Base-by-base conservation (phyloP, 1,140 invertebrate species). In the Papilio aristodemus region DNA sequence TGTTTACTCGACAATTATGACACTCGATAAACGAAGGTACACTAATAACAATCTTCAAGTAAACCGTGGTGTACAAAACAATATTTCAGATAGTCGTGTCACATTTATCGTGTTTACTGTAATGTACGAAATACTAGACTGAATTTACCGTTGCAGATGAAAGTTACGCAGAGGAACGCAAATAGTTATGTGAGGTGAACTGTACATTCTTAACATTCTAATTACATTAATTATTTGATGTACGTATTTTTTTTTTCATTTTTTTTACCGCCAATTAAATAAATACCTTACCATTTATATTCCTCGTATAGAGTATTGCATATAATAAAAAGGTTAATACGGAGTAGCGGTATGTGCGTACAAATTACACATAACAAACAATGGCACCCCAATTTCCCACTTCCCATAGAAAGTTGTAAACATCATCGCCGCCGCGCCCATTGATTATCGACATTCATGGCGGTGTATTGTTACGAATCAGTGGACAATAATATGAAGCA, bases 1-100 rank as follows among this genome's bases (percentile, higher is more conserved):
- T 87, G 84, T 90, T 87, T 90, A 90, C 81, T 70, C 79, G 80
- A 82, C 77, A 86, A 85, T 85, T 85, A 80, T 84, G 80, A 83
- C 79, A 79, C 76, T 32, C 73, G 71, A 76, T 73, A 72, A 70
- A 38, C 59, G 69, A 43, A 75, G 71, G 77, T 78, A 73, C 77
- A 74, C 60, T 68, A 73, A 74, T 75, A 78, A 77, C 67, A 71
- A 76, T 69, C 66, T 39, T 59, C 46, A 80, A 64, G 68, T 80
- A 69, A 80, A 70, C 75, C 71, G 75, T 67, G 74, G 58, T 50
- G 67, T 64, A 67, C 60, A 73, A 69, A 63, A 37, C 19, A 1
- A 70, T 81, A 78, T 77, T 76, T 60, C 72, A 78, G 77, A 78
- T 81, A 77, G 71, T 76, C 66, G 50, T 74, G 71, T 78, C 69